phyloP scores from a whole-genome alignment of 2,797 vertebrate genomes.

The Semaprochilodus insignis region DNA sequence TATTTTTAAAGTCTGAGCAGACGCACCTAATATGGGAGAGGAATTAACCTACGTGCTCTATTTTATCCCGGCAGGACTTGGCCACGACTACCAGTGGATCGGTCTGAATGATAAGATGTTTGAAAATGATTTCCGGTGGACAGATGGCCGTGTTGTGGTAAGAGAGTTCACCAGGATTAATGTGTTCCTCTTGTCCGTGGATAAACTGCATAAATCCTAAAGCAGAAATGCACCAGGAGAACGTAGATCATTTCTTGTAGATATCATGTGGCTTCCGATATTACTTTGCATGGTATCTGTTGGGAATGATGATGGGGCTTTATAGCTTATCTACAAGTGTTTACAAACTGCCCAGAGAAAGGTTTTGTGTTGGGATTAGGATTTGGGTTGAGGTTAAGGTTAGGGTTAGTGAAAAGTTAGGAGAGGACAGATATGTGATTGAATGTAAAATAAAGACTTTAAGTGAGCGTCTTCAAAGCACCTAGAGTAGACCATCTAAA shows the following conservation, averaged over 20 bases:
- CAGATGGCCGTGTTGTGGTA: constrained; percentile 91
- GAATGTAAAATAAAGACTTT: not conserved
- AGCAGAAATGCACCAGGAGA: not conserved
- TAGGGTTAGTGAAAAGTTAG: not conserved
- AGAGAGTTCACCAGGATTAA: constrained; percentile 65
- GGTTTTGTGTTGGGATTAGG: not conserved
- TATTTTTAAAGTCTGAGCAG: constrained; percentile 39
- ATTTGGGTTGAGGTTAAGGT: not conserved
- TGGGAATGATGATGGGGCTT: not conserved
- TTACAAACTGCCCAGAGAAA: not conserved
- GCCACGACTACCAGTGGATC: constrained; percentile 98
- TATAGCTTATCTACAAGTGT: not conserved
- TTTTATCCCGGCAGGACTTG: constrained; percentile 82
- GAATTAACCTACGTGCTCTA: constrained; percentile 52
- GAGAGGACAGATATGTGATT: not conserved
- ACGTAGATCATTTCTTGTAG: not conserved
- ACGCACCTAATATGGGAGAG: constrained; percentile 62
- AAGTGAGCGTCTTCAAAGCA: not conserved
- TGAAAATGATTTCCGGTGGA: constrained; percentile 97
- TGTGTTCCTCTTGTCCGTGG: not conserved
- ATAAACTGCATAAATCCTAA: not conserved
- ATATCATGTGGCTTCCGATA: not conserved
- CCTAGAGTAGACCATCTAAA: not conserved
- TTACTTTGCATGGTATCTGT: not conserved
- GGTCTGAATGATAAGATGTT: constrained; percentile 99